phyloP scores from a whole-genome alignment of 2,888 invertebrate genomes.

The Hetaerina titia region DNA sequence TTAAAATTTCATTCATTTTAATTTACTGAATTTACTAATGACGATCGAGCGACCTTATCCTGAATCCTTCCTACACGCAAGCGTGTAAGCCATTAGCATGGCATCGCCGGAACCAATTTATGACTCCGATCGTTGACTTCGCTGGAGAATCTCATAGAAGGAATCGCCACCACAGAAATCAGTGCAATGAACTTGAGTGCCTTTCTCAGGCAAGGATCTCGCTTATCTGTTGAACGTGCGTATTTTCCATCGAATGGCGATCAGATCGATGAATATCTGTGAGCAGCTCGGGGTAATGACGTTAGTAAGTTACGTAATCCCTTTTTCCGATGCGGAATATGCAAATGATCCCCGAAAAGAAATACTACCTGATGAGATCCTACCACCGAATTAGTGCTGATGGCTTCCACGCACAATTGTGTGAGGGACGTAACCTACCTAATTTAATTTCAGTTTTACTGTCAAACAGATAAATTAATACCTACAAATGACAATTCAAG shows the following conservation, averaged over 20 bases:
- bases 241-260: not conserved
- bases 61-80: not conserved
- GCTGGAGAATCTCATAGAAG: not conserved
- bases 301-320: not conserved
- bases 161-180: not conserved
- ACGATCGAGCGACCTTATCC: not conserved
- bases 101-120: not conserved
- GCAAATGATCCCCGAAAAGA: not conserved
- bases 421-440: not conserved
- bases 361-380: not conserved
- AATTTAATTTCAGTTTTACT: not conserved
- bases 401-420: not conserved
- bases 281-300: not conserved
- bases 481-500: too few species aligned
- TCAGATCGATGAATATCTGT: not conserved
- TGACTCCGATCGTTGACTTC: slow-evolving; percentile 1
- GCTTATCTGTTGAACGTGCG: not conserved
- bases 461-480: not conserved
- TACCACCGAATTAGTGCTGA: not conserved
- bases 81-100: not conserved
- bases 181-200: not conserved
- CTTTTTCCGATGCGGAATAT: not conserved
- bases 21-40: not conserved
- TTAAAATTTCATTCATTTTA: not conserved
- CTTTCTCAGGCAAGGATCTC: not conserved